A percentile compares a stretch with the other conserved stretches of the same genome.
These are phyloP conservation scores for Drosophila nannoptera DNA, from an alignment of 1,140 invertebrate genomes.

Conservation along the genomic window DNA sequence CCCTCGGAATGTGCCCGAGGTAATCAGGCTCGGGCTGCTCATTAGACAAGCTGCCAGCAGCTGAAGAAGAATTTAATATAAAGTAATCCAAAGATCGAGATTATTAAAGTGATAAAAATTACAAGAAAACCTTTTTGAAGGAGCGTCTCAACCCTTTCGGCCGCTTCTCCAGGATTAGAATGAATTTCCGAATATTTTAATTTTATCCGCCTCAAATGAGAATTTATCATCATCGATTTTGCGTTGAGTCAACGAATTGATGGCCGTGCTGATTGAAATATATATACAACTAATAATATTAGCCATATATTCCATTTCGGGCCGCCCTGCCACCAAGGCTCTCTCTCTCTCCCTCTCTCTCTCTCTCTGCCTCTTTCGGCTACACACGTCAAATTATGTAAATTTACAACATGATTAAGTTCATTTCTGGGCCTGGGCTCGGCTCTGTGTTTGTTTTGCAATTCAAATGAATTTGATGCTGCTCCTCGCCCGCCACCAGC, in stretches of 20 bases:
- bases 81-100: too few species aligned
- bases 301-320: conserved; percentile 17
- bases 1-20: conserved; percentile 4
- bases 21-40: conserved; percentile 10
- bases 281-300: conserved; percentile 32
- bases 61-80: too few species aligned
- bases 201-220: not conserved
- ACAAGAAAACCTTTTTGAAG: too few species aligned
- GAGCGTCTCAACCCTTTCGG: too few species aligned
- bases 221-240: conserved; percentile 28
- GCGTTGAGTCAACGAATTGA: conserved; percentile 20
- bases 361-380: conserved; percentile 24
- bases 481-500: conserved; percentile 10
- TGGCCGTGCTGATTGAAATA: conserved; percentile 43
- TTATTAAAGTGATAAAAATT: too few species aligned
- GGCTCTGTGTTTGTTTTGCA: conserved; percentile 67
- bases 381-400: conserved; percentile 70
- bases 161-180: not conserved
- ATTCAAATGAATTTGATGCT: conserved; percentile 69
- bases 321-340: not conserved
- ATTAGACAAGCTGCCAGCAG: conserved; percentile 22
- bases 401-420: conserved; percentile 76
- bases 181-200: not conserved
- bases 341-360: conserved; percentile 2
- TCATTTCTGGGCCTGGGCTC: conserved; percentile 45